A percentile compares a stretch with the other conserved stretches of the same genome.
phyloP scores from a whole-genome alignment of 2,113 vertebrate species.

The Pao palembangensis region DNA sequence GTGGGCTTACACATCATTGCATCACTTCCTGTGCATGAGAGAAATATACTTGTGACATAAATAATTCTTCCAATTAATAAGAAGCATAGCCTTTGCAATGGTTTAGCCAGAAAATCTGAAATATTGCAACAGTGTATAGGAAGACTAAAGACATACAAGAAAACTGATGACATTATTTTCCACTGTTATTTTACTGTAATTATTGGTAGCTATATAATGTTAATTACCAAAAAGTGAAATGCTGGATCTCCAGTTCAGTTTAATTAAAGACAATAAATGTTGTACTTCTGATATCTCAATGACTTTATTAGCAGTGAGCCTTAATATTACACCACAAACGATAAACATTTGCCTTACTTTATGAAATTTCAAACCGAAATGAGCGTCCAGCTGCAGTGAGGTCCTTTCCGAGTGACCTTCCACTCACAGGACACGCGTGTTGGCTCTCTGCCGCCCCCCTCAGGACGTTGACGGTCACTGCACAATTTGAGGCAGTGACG shows the following conservation, averaged over 20 bases:
- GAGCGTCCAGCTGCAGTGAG: too few species aligned
- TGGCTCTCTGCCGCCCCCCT: slow-evolving; percentile 56
- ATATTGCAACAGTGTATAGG: too few species aligned
- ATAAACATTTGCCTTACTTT: too few species aligned
- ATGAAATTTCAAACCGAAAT: too few species aligned
- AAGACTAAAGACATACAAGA: too few species aligned
- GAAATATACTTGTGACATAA: slow-evolving; percentile 14
- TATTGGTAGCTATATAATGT: not conserved
- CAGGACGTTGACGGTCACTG: slow-evolving; percentile 30
- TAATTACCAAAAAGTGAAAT: not conserved
- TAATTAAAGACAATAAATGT: not conserved
- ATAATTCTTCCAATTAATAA: slow-evolving; percentile 14
- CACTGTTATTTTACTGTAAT: not conserved
- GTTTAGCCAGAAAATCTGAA: too few species aligned
- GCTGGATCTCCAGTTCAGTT: not conserved
- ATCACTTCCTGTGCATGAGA: slow-evolving; percentile 30
- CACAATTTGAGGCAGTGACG: not conserved
- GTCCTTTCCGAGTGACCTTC: too few species aligned
- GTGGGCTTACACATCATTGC: slow-evolving; percentile 34
- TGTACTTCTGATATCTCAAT: not conserved
- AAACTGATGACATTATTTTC: too few species aligned
- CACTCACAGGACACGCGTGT: not conserved
- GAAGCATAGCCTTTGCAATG: not conserved
- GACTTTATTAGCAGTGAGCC: too few species aligned
- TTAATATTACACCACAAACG: too few species aligned